Evolutionary conservation across 1,140 invertebrate genomes (phyloP), one percentile per base, ranked within the genome.

Genomic region (Bombus fervidus): DNA sequence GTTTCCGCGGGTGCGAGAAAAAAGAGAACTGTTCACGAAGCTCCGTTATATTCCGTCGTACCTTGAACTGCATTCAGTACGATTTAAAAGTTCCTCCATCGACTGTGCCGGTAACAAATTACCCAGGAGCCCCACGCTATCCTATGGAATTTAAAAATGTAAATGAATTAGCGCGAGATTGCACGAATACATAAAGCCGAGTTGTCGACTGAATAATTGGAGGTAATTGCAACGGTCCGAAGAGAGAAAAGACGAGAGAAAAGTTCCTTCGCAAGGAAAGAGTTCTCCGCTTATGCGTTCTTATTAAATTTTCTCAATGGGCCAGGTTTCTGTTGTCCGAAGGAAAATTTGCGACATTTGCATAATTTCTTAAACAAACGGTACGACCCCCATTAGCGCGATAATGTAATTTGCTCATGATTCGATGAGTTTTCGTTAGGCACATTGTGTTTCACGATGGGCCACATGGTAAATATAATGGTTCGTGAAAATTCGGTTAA

Each of bases 131-230:
- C 25, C 39, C 6, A 57, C 66, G 34, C 25, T 47, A 12, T 18
- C 43, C 43, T 72, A 39, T 34, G 68, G 34, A 85, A 62, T 80
- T 80, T 85, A 62, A 80, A 64, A 85, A 79, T 80, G 76, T 64
- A 80, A 85, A 80, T 73, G 68, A 85, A 85, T 85, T 85, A 80
- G 53, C 47, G 66, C 34, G 69, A 85, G 72, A 85, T 73, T 80
- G 68, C 68, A 39, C 43, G 77, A 85, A 73, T 85, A 64, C 68
- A 71, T 80, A 85, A 66, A 85, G 39, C 31, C 68, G 34, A 13
- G 76, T 62, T n/a, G 31, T 37, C 68, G 41, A 41, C 39, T 10
- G 53, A 73, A 71, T 85, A 85, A 80, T 85, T 72, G 53, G 31
- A 15, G 69, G 47, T 84, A 84, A 84, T 84, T 84, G 64, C 66